These are phyloP conservation scores for Egretta garzetta DNA, from an alignment of 2,113 vertebrate genomes.

Conservation along the genomic window DNA sequence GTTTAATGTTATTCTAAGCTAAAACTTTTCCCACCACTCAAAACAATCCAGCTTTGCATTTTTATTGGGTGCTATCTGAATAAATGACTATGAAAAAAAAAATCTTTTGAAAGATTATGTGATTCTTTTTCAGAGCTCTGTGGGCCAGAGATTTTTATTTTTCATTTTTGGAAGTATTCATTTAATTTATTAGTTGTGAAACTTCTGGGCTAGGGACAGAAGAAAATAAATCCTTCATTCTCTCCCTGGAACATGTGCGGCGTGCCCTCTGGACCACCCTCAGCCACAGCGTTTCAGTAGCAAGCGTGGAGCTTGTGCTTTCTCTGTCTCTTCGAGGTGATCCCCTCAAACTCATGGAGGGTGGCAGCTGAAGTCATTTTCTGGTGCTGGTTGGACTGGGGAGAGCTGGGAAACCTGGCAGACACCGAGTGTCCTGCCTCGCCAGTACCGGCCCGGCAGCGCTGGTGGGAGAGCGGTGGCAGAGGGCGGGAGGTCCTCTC, in stretches of 20 bases:
- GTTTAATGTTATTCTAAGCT: slow-evolving; percentile 24
- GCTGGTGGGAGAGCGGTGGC: neutral
- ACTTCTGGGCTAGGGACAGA: neutral
- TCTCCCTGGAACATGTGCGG: neutral
- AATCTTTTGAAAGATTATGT: neutral
- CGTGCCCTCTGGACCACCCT: neutral
- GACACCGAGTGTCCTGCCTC: neutral
- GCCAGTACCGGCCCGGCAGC: rapidly evolving
- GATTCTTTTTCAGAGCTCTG: neutral
- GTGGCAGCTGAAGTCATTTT: neutral
- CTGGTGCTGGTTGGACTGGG: neutral
- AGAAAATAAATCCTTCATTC: slow-evolving; percentile 38
- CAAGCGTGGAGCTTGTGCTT: neutral
- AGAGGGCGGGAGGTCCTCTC: neutral
- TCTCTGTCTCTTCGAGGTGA: neutral
- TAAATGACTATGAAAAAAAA: neutral
- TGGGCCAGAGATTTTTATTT: neutral
- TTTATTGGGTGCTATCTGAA: slow-evolving; percentile 51
- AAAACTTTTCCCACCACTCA: slow-evolving; percentile 13
- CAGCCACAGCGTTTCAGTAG: neutral
- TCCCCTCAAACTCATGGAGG: neutral
- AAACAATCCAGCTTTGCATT: slow-evolving; percentile 29
- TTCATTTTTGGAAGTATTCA: slow-evolving; percentile 11
- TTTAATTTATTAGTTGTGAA: slow-evolving; percentile 55
- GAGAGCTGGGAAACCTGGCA: neutral